Percentiles rank a stretch among this genome's conserved stretches.
phyloP scores from a whole-genome alignment of 2,113 vertebrate species.

The Polypterus bichir region DNA sequence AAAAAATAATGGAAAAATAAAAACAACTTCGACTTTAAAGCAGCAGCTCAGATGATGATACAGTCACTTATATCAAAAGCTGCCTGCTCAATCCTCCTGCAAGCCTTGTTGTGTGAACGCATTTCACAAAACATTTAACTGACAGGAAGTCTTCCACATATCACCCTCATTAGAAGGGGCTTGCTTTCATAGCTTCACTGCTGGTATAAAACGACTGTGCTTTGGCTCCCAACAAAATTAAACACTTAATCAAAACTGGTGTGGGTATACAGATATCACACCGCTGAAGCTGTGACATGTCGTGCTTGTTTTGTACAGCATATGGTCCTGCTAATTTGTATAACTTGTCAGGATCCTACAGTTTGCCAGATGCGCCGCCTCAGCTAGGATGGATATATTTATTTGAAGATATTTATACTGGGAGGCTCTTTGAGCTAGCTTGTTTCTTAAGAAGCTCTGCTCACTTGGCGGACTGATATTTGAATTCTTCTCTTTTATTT shows the following conservation, averaged over 20 bases:
- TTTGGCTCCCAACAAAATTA: slow-evolving; percentile 4
- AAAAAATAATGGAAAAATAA: background rate
- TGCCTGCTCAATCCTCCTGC: background rate
- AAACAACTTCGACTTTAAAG: background rate
- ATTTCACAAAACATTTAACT: background rate
- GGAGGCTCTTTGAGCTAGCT: slow-evolving; percentile 44
- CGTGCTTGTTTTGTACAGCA: slow-evolving; percentile 53
- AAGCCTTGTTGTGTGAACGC: background rate
- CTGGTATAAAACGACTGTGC: slow-evolving; percentile 2
- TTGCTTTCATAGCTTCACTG: slow-evolving; percentile 1
- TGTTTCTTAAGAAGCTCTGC: slow-evolving; percentile 13
- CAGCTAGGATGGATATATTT: slow-evolving; percentile 49
- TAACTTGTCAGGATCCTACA: slow-evolving; percentile 56
- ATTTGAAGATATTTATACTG: slow-evolving; percentile 58
- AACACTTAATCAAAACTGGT: slow-evolving; percentile 8
- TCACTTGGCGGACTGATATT: background rate
- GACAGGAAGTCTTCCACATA: slow-evolving; percentile 2
- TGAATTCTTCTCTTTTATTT: background rate
- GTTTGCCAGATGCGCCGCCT: slow-evolving; percentile 57
- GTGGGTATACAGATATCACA: slow-evolving; percentile 11
- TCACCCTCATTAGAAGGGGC: slow-evolving; percentile 3
- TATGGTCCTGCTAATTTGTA: slow-evolving; percentile 47
- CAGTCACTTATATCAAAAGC: background rate
- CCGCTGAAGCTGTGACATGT: slow-evolving; percentile 39
- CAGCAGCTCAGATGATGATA: background rate